These are phyloP conservation scores for Crossocerus cetratus DNA, from an alignment of 2,888 invertebrate genomes.

Conservation along the genomic window DNA sequence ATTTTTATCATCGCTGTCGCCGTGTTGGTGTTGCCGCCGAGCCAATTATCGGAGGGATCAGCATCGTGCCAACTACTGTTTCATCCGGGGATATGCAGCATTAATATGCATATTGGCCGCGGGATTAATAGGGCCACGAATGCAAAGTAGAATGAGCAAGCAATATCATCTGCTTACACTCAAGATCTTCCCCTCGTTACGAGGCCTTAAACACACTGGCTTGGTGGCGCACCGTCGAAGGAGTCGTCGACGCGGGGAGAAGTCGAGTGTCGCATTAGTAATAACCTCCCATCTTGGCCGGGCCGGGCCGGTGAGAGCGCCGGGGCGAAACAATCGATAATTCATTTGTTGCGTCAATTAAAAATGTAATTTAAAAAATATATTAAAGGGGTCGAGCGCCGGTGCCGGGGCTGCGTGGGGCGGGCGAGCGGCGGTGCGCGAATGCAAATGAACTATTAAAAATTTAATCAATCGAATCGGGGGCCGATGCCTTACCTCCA, in stretches of 20 bases:
- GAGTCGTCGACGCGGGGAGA: slow-evolving; percentile 33
- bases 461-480: slow-evolving; percentile 77
- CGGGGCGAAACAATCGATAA: slow-evolving; percentile 68
- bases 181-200: too few species aligned
- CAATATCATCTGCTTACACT: too few species aligned
- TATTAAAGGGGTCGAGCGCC: slow-evolving; percentile 67
- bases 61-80: not conserved
- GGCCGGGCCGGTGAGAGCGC: slow-evolving; percentile 24
- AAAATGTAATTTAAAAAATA: slow-evolving; percentile 75
- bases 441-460: slow-evolving; percentile 77
- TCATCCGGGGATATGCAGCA: not conserved
- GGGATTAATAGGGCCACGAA: not conserved
- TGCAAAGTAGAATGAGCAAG: not conserved
- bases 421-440: slow-evolving; percentile 54
- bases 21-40: not conserved
- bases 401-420: slow-evolving; percentile 5
- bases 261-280: slow-evolving; percentile 53
- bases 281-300: slow-evolving; percentile 48
- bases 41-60: too few species aligned
- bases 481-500: slow-evolving; percentile 67
- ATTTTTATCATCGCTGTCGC: not conserved
- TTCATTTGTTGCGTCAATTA: slow-evolving; percentile 74
- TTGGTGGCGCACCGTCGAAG: too few species aligned
- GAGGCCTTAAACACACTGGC: too few species aligned
- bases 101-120: slow-evolving; percentile 1